Evolutionary conservation across 2,888 invertebrate genomes (phyloP).

Genomic region (Coronaproctus castanopsis): DNA sequence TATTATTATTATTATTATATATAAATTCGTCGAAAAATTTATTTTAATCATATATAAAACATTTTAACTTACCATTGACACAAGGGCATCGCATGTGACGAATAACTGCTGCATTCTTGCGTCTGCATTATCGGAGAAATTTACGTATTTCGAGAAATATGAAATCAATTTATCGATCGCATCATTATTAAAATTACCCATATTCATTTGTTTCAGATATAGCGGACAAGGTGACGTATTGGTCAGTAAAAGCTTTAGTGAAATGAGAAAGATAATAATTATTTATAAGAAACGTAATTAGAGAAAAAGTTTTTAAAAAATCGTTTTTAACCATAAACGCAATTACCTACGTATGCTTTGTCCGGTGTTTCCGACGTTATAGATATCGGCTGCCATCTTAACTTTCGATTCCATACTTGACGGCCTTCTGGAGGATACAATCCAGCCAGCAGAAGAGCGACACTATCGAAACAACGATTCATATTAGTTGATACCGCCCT

Average conservation of each 20-base stretch:
- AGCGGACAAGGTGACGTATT: too few species aligned
- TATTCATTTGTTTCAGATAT: too few species aligned
- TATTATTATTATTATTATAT: too few species aligned
- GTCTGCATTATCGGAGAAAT: background rate
- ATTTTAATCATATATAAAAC: too few species aligned
- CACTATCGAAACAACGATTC: constrained; percentile 17
- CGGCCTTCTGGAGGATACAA: constrained; percentile 41
- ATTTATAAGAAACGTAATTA: too few species aligned
- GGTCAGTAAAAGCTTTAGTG: too few species aligned
- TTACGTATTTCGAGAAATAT: background rate
- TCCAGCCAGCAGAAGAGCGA: constrained; percentile 27
- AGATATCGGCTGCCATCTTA: constrained; percentile 59
- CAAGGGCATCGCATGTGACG: background rate
- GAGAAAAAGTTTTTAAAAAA: too few species aligned
- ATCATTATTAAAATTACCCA: too few species aligned
- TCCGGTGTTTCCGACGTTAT: constrained; percentile 30
- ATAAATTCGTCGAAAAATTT: too few species aligned
- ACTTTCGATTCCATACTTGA: constrained; percentile 37
- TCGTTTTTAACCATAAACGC: background rate
- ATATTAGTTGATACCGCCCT: constrained; percentile 14
- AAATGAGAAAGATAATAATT: too few species aligned
- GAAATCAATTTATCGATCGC: too few species aligned
- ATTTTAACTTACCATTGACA: background rate
- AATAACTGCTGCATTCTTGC: background rate
- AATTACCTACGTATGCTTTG: background rate